phyloP scores from a whole-genome alignment of 2,888 invertebrate species.

The Scelioninae gen. 2 region DNA sequence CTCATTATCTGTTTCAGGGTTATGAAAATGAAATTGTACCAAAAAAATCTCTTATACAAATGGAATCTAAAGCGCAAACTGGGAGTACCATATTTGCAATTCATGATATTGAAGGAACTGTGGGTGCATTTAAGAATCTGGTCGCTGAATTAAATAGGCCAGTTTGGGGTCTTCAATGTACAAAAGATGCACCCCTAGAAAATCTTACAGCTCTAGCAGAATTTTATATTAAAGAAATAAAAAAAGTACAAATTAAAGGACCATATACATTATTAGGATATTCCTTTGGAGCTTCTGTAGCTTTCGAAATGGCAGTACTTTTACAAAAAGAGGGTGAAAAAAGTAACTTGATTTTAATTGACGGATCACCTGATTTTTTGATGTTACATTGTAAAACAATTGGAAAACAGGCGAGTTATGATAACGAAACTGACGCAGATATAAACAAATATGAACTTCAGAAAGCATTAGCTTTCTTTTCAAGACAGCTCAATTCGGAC shows the following conservation, averaged over 20 bases:
- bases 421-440: conserved; percentile 62
- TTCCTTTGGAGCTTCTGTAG: conserved; percentile 96
- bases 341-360: conserved; percentile 85
- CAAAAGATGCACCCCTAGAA: conserved; percentile 83
- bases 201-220: conserved; percentile 84
- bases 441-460: conserved; percentile 61
- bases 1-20: conserved; percentile 76
- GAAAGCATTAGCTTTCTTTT: conserved; percentile 87
- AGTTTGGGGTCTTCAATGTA: conserved; percentile 94
- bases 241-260: conserved; percentile 84
- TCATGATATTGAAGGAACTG: conserved; percentile 94
- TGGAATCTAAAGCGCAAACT: conserved; percentile 78
- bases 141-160: conserved; percentile 84
- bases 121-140: conserved; percentile 82
- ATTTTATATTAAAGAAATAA: conserved; percentile 85
- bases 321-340: conserved; percentile 81
- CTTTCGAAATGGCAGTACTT: conserved; percentile 94
- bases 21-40: conserved; percentile 88
- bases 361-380: conserved; percentile 92
- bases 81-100: conserved; percentile 80
- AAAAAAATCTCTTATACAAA: conserved; percentile 81
- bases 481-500: conserved; percentile 80
- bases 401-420: conserved; percentile 57
- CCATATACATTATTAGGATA: conserved; percentile 95
- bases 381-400: conserved; percentile 80